A percentile compares a stretch with the other conserved stretches of the same genome.
These are phyloP conservation scores for Microctonus brassicae DNA, from an alignment of 2,888 invertebrate genomes.

Conservation along the genomic window DNA sequence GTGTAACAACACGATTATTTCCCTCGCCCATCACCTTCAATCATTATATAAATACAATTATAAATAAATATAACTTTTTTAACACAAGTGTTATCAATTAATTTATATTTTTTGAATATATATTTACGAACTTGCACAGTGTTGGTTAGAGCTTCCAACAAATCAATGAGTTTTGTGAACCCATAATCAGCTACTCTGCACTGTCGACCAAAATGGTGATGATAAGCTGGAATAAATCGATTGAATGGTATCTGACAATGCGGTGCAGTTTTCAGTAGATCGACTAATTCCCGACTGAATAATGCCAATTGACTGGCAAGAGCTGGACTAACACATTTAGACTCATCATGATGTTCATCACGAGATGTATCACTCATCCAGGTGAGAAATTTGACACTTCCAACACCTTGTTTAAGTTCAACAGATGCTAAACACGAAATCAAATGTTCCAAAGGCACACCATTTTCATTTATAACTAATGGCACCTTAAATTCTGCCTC, in stretches of 20 bases:
- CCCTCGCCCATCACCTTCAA: constrained; percentile 90
- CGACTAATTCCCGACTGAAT: constrained; percentile 89
- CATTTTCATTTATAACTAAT: constrained; percentile 76
- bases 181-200: constrained; percentile 97
- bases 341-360: constrained; percentile 64
- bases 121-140: constrained; percentile 79
- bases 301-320: constrained; percentile 81
- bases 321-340: constrained; percentile 76
- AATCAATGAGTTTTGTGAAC: constrained; percentile 91
- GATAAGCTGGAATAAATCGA: constrained; percentile 95
- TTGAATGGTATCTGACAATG: constrained; percentile 85
- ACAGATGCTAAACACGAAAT: constrained; percentile 87
- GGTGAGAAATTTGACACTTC: constrained; percentile 74
- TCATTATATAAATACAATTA: constrained; percentile 5
- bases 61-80: background rate
- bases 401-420: constrained; percentile 71
- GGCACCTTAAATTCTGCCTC: constrained; percentile 78
- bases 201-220: constrained; percentile 96
- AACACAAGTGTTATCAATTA: no score
- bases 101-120: no score
- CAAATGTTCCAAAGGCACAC: constrained; percentile 91
- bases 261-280: constrained; percentile 85
- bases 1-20: constrained; percentile 85
- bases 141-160: constrained; percentile 89
- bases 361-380: constrained; percentile 62